A percentile compares a stretch with the other conserved stretches of the same genome.
Evolutionary conservation across 2,113 vertebrate genomes (phyloP).

Genomic region (Glareola pratincola): DNA sequence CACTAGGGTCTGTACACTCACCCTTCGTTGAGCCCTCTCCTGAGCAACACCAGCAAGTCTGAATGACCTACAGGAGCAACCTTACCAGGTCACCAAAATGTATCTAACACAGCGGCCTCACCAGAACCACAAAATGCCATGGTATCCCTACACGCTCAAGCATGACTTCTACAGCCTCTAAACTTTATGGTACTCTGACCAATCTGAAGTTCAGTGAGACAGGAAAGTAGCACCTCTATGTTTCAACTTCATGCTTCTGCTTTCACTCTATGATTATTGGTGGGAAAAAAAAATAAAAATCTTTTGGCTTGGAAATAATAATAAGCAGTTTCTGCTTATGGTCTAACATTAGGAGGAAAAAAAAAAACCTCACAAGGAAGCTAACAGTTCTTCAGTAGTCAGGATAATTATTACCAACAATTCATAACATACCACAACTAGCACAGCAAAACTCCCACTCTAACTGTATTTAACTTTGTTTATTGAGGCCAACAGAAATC

Average conservation of each 20-base stretch:
- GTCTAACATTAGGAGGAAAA: background rate
- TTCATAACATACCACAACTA: conserved; percentile 22
- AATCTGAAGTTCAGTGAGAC: background rate
- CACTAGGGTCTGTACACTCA: background rate
- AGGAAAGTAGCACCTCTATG: background rate
- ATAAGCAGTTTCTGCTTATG: conserved; percentile 15
- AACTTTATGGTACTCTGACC: background rate
- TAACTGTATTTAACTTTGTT: conserved; percentile 25
- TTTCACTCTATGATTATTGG: background rate
- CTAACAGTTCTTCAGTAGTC: conserved; percentile 15
- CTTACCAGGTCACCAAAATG: background rate
- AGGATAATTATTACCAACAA: conserved; percentile 24
- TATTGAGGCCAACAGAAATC: conserved; percentile 15
- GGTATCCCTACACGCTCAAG: background rate
- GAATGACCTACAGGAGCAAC: background rate
- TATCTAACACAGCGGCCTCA: background rate
- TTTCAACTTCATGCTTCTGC: background rate
- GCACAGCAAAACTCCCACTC: conserved; percentile 36
- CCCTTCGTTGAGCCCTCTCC: rapidly evolving
- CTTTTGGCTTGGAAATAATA: background rate
- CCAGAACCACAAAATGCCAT: rapidly evolving
- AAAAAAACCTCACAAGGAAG: background rate
- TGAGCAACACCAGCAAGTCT: background rate
- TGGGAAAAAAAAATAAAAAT: background rate
- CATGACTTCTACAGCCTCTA: background rate